Evolutionary conservation across 2,113 vertebrate genomes (phyloP), one percentile per base, ranked within the genome.

Genomic region (Sigmodon hispidus): DNA sequence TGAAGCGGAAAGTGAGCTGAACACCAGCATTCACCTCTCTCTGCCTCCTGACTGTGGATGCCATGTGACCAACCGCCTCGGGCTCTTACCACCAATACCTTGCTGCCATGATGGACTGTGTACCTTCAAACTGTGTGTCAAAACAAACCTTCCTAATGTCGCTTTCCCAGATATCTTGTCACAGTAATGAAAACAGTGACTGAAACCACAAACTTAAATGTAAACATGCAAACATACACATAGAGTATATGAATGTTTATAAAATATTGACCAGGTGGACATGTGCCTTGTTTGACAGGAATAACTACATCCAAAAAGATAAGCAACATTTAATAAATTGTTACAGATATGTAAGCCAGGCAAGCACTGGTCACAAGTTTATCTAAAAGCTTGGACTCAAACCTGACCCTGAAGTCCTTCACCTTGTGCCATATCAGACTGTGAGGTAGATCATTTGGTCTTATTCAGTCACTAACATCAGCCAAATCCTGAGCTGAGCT

Each of bases 371-470:
- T 65, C 34, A 1, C 81, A 93, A 73, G 65, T 34, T 70, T 59
- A 16, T 11, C 92, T 55, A 89, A 87, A 76, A 72, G 45, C 89
- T 57, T 24, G 63, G 84, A 52, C 45, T 75, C 72, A 57, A n/a
- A 76, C 59, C 52, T 45, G 40, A 83, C 65, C 9, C 67, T 45
- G 59, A 31, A 40, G 59, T 2, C 48, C 34, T 85, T 16, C 45
- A 16, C 50, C 48, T 76, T 67, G 19, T 70, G 15, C 40, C 3
- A 50, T 31, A 29, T 40, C 77, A 26, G 59, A 52, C 52, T 45
- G 40, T 55, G 29, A 65, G 22, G 26, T 48, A 7, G 34, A 43
- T n/a, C 73, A 48, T 7, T 5, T 89, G 36, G 57, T 31, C 84
- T 81, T 63, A 16, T 70, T 93, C 67, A 43, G 3, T 63, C 67